phyloP scores from a whole-genome alignment of 2,888 invertebrate species.

The Leucoptera coffeella region DNA sequence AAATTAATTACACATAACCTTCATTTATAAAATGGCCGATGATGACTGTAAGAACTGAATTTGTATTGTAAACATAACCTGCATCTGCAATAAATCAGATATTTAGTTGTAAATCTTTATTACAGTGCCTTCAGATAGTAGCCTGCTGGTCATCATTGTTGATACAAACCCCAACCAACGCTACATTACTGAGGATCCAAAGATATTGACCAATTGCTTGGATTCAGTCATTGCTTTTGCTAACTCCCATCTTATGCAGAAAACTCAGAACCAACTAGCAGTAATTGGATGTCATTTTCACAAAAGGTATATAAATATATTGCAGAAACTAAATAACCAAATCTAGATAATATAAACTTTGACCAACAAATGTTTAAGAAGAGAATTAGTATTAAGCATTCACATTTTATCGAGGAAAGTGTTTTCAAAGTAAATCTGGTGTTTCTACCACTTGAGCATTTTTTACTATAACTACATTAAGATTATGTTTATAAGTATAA shows the following conservation, averaged over 20 bases:
- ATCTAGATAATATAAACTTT: too few relatives aligned
- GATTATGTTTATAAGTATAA: too few relatives aligned
- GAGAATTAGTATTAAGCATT: too few relatives aligned
- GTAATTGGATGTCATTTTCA: slow-evolving; percentile 84
- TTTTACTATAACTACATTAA: too few relatives aligned
- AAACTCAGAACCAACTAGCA: slow-evolving; percentile 78
- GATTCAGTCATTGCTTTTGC: slow-evolving; percentile 86
- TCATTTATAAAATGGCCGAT: slow-evolving; percentile 23
- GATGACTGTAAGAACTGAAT: slow-evolving; percentile 36
- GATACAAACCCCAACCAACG: slow-evolving; percentile 87
- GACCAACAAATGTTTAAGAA: too few relatives aligned
- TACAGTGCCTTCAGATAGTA: slow-evolving; percentile 52
- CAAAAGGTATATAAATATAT: too few relatives aligned
- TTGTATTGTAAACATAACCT: slow-evolving; percentile 3
- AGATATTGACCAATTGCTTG: slow-evolving; percentile 69
- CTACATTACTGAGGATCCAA: slow-evolving; percentile 70
- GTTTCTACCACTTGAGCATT: too few relatives aligned
- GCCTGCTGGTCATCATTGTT: slow-evolving; percentile 71
- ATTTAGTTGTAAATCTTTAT: slow-evolving; percentile 11
- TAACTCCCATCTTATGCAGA: slow-evolving; percentile 90
- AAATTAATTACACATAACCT: too few relatives aligned
- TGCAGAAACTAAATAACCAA: too few relatives aligned
- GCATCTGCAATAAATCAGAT: slow-evolving; percentile 2
- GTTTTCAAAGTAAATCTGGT: too few relatives aligned
- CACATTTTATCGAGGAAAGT: too few relatives aligned